phyloP scores from a whole-genome alignment of 2,888 invertebrate genomes.

The Tetanocera ferruginea region DNA sequence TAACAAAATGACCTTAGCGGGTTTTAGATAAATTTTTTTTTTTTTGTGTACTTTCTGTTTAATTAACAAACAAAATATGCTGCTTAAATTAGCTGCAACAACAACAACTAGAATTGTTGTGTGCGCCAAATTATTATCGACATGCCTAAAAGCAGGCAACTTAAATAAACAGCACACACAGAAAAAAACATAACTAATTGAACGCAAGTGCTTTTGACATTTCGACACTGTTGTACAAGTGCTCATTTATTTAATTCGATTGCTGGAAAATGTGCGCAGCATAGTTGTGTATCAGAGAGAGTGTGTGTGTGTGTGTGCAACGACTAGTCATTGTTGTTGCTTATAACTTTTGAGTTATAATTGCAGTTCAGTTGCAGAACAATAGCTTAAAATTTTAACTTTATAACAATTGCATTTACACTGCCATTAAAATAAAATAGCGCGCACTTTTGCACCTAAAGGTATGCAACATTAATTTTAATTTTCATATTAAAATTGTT shows the following conservation, averaged over 20 bases:
- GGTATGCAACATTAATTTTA: slow-evolving; percentile 22
- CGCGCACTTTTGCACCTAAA: neutral
- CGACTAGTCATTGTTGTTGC: neutral
- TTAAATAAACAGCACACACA: neutral
- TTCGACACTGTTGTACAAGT: neutral
- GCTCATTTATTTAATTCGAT: slow-evolving; percentile 1
- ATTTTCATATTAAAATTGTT: slow-evolving; percentile 22
- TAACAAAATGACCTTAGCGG: too few relatives aligned
- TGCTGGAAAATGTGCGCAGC: neutral
- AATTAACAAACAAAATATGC: too few relatives aligned
- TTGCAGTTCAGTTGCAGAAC: neutral
- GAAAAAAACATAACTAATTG: slow-evolving; percentile 4
- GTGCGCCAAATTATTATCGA: neutral
- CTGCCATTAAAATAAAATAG: neutral
- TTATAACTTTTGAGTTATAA: neutral
- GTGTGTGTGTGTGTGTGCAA: neutral
- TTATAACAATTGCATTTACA: neutral
- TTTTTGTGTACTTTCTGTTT: too few relatives aligned
- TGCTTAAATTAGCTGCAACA: neutral
- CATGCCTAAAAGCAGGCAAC: neutral
- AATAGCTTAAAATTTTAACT: neutral
- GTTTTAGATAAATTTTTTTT: too few relatives aligned
- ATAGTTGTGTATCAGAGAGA: neutral
- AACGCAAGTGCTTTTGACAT: slow-evolving; percentile 14
- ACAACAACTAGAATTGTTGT: neutral